Conservation (phyloP, 2,113 vertebrate genomes). For the Takifugu bimaculatus region DNA sequence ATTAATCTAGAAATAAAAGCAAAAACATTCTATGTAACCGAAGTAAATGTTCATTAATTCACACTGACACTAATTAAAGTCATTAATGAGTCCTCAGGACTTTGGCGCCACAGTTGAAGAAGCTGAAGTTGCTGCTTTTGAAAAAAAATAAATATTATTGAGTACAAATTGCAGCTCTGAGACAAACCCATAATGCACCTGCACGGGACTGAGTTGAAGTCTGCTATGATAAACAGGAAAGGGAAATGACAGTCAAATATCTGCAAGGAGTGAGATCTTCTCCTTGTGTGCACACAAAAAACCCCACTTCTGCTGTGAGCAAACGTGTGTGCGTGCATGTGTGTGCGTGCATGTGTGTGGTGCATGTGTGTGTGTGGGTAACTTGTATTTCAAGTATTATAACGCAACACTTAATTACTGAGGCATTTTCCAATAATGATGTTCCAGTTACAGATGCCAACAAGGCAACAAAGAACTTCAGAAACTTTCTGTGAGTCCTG, state of each 20-base stretch:
- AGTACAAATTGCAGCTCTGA: too few relatives aligned
- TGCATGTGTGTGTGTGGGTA: background rate
- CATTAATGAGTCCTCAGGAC: too few relatives aligned
- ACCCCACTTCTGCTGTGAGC: background rate
- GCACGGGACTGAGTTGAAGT: slow-evolving; percentile 5
- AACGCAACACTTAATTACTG: background rate
- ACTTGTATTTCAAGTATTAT: slow-evolving; percentile 29
- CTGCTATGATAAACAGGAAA: slow-evolving; percentile 22
- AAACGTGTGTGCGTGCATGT: background rate
- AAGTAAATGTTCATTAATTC: too few relatives aligned
- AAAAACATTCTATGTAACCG: too few relatives aligned
- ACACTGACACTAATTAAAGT: too few relatives aligned
- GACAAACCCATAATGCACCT: slow-evolving; percentile 4
- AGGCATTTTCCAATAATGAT: slow-evolving; percentile 4
- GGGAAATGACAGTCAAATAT: slow-evolving; percentile 26
- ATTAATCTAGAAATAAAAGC: too few relatives aligned
- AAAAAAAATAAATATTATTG: too few relatives aligned
- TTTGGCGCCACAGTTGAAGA: too few relatives aligned
- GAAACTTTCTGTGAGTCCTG: background rate
- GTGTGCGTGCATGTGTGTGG: background rate
- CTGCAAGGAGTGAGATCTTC: background rate
- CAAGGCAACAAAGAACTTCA: background rate
- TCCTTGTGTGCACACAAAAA: background rate
- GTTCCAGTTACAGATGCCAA: slow-evolving; percentile 12
- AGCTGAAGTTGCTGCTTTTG: too few relatives aligned